phyloP scores from a whole-genome alignment of 2,113 vertebrate genomes.

The Xenotilapia flavipinnis region DNA sequence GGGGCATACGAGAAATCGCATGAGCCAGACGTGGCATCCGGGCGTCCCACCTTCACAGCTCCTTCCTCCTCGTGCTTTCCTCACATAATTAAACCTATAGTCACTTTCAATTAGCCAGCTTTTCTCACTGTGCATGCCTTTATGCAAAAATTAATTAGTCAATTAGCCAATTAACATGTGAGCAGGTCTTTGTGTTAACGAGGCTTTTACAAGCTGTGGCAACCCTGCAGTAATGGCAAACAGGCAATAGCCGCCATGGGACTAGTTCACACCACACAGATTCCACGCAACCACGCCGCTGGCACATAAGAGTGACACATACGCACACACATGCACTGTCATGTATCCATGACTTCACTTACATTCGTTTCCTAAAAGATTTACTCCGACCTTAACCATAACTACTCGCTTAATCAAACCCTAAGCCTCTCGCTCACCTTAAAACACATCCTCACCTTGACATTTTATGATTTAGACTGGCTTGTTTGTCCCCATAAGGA shows the following conservation, averaged over 20 bases:
- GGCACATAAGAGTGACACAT: not conserved
- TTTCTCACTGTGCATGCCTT: slow-evolving; percentile 68
- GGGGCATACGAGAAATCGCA: not conserved
- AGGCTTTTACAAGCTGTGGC: slow-evolving; percentile 79
- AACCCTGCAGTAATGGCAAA: slow-evolving; percentile 76
- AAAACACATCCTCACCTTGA: not conserved
- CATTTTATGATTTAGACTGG: not conserved
- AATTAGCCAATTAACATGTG: slow-evolving; percentile 84
- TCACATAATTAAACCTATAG: slow-evolving; percentile 80
- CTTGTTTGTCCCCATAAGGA: not conserved
- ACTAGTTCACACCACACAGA: slow-evolving; percentile 45
- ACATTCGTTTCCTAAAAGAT: not conserved
- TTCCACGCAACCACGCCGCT: not conserved
- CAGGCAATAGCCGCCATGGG: slow-evolving; percentile 69
- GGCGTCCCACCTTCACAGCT: slow-evolving; percentile 26
- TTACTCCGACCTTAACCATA: not conserved
- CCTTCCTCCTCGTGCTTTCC: slow-evolving; percentile 17
- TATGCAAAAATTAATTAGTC: slow-evolving; percentile 82
- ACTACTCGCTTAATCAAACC: not conserved
- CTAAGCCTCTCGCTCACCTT: not conserved
- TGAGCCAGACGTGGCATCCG: not conserved
- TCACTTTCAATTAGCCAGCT: slow-evolving; percentile 78
- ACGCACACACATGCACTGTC: not conserved
- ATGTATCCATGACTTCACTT: not conserved
- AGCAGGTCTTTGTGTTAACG: slow-evolving; percentile 82